Evolutionary conservation across 2,797 vertebrate genomes (phyloP).

Genomic region (Cetoscarus ocellatus): DNA sequence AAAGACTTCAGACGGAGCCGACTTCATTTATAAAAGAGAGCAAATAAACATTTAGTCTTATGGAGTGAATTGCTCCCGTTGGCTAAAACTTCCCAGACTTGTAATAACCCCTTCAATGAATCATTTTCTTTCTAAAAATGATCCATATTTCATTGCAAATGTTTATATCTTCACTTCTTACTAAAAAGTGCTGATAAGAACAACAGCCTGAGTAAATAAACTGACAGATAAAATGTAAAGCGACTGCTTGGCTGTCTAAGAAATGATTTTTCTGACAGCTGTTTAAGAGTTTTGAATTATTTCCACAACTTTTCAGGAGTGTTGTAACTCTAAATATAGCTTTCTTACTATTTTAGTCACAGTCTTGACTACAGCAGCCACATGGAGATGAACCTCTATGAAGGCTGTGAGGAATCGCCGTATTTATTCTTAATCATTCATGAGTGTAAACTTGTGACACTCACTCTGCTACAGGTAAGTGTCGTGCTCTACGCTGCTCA

Average conservation of each 20-base stretch:
- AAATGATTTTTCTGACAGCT: background rate
- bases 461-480: slow-evolving; percentile 91
- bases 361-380: background rate
- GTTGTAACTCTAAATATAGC: slow-evolving; percentile 6
- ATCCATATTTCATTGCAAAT: background rate
- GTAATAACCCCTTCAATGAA: slow-evolving; percentile 3
- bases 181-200: slow-evolving; percentile 8
- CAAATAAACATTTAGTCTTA: background rate
- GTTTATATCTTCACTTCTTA: background rate
- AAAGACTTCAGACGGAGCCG: slow-evolving; percentile 18
- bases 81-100: background rate
- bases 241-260: background rate
- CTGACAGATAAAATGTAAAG: slow-evolving; percentile 3
- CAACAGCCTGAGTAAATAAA: background rate
- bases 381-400: background rate
- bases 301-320: background rate
- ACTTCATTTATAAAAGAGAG: slow-evolving; percentile 32
- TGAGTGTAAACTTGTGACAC: slow-evolving; percentile 26
- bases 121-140: background rate
- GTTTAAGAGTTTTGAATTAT: background rate
- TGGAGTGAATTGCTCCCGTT: slow-evolving; percentile 19
- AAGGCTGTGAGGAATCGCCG: slow-evolving; percentile 16
- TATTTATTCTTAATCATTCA: no score
- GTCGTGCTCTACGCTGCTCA: slow-evolving; percentile 92
- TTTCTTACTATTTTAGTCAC: background rate